Evolutionary conservation across 2,113 vertebrate genomes (phyloP), one percentile per base, ranked within the genome.

Genomic region (Aspiorhynchus laticeps): DNA sequence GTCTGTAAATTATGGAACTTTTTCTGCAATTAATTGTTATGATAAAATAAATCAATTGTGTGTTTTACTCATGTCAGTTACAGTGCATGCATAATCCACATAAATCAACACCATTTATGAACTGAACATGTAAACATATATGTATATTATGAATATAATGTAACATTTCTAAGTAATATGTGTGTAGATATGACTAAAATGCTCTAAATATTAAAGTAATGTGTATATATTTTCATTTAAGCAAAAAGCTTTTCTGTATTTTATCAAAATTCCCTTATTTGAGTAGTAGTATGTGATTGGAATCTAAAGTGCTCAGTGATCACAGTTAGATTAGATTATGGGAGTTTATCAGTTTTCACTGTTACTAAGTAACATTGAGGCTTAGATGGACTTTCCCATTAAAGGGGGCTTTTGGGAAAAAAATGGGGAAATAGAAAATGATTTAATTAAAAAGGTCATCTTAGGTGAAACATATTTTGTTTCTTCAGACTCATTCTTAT

Each of bases 391-490:
- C 78, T 61, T 80, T 80, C 53, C 53, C 19, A 38, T 41, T 80
- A 61, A 26, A 43, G n/a, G 53, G 51, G 33, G 21, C 33, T 80
- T 59, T 80, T 80, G 21, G 14, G 76, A 12, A 38, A 61, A 36
- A 43, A 43, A 41, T 43, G 1, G 10, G 46, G 38, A 26, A 0
- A 75, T 14, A 75, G 14, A 63, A 63, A 63, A 80, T 63, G 1
- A 80, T 61, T 80, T 80, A 12, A 19, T 63, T 17, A 41, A n/a
- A 63, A 80, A 80, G 56, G 53, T 41, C 24, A 80, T 26, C 33
- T 61, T 17, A 6, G 24, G 56, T 80, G 21, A 80, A 26, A 7
- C 36, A 80, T 36, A 9, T 73, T 24, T 21, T 41, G 36, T n/a
- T 74, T 9, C 0, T 10, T 12, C n/a, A 24, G 71, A 11, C 24